Evolutionary conservation across 2,888 invertebrate species (phyloP).

Genomic region (Criorhina ranunculi): DNA sequence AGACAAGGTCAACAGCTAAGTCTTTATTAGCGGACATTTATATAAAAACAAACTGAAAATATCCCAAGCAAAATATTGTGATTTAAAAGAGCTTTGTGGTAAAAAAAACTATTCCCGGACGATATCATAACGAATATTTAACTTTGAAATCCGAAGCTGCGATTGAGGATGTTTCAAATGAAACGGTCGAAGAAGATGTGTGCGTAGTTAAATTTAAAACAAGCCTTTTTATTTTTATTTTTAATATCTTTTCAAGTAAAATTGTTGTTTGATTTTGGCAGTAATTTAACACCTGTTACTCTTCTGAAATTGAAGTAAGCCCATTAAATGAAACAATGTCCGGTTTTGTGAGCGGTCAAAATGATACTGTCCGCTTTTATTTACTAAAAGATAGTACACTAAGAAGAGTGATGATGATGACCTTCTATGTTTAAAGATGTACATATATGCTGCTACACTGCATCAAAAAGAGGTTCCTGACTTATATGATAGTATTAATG

Average conservation of each 20-base stretch:
- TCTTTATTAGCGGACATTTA: neutral
- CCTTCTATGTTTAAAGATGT: too few species aligned
- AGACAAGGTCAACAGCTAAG: neutral
- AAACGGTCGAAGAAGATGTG: neutral
- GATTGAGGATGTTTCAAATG: constrained; percentile 1
- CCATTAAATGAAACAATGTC: too few species aligned
- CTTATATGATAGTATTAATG: too few species aligned
- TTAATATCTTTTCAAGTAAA: neutral
- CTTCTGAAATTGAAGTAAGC: too few species aligned
- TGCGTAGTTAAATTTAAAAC: neutral
- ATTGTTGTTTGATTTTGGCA: neutral
- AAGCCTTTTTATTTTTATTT: too few species aligned
- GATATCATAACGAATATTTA: constrained; percentile 19
- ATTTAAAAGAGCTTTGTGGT: constrained; percentile 2
- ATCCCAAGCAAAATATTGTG: constrained; percentile 8
- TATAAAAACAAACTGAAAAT: neutral
- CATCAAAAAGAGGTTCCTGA: too few species aligned
- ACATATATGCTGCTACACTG: too few species aligned
- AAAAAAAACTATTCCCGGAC: constrained; percentile 24
- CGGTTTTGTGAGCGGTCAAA: too few species aligned
- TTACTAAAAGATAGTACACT: too few species aligned
- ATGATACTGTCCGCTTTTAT: too few species aligned
- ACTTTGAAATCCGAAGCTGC: neutral
- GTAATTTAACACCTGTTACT: too few species aligned
- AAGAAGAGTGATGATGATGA: too few species aligned